Evolutionary conservation across 2,113 vertebrate species (phyloP), one percentile per base, ranked within the genome.

Genomic region (Ciconia boyciana): DNA sequence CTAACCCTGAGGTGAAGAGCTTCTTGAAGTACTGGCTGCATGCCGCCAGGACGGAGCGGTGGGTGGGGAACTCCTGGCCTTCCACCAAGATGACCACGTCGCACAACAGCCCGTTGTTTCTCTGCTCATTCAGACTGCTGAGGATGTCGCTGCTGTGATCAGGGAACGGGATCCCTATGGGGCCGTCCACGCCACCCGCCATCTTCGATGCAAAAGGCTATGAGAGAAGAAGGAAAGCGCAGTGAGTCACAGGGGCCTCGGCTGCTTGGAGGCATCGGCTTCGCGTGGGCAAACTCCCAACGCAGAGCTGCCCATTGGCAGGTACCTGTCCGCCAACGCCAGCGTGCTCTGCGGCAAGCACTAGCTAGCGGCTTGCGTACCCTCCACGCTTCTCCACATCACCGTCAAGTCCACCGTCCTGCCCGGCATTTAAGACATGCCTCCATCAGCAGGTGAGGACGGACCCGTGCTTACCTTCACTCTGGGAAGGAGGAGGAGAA

Each of bases 11-110:
- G 69, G 99, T 99, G 98, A 99, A 99, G 88, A 99, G 98, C 98
- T 99, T 99, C 98, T 99, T 99, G 97, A 99, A 99, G 98, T 99
- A 99, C 92, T 99, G 98, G 98, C 99, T 99, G 98, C 99, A 99
- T 36, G 99, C 99, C 0, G 99, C 99, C 97, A 99, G 98, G 97
- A 99, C 99, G 3, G 99, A 99, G 97, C 99, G 99, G 98, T 99
- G 99, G 28, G 99, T 99, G 71, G 99, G 99, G 97, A 99, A 99
- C 98, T 99, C 99, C 16, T 98, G 98, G 57, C 99, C 99, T 91
- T 99, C 98, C 80, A 99, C 98, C 87, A 99, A 98, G 97, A 99
- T 99, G 80, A 99, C 99, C 96, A 99, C 99, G 81, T 99, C 99
- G 25, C 99, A 99, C 94, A 99, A 97, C 97, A 98, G 97, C 65